Evolutionary conservation across 2,888 invertebrate species (phyloP), one percentile per base, ranked within the genome.

Genomic region (Pollenia angustigena): DNA sequence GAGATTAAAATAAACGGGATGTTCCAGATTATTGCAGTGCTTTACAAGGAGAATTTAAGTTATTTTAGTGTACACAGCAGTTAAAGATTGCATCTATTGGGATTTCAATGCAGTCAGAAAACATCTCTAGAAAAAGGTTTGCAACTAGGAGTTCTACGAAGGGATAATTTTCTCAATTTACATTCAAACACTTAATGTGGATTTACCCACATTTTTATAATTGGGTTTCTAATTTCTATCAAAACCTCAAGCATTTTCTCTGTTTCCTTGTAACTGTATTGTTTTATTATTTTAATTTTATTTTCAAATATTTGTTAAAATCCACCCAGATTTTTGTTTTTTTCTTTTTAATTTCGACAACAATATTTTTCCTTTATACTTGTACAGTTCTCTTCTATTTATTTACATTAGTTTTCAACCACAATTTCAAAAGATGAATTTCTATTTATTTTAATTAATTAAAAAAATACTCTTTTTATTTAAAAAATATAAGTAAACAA

Each of bases 371-470:
- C 8, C 7, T 40, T 42, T 16, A 1, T 42, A 7, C n/a, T 42
- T 16, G 0, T 42, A 7, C n/a, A 8, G 1, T 44, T 4, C 14
- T 52, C 3, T 76, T 44, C 40, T 64, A 18, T 50, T 44, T 76
- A 66, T 48, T 54, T 50, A 40, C 10, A 58, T 42, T 40, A 56
- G 56, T 23, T 12, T 32, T 14, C 42, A 32, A 23, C 4, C 4
- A 7, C 42, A 23, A 50, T 44, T 56, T 69, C 50, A 23, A 79
- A 69, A 60, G 42, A 40, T 11, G 23, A 79, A 56, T 40, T 68
- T 48, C 58, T 79, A n/a, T 71, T 80, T 69, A 60, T 80, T 80
- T 71, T 52, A 42, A 44, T 52, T 80, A 80, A 80, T 80, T 71
- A 80, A 32, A 46, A 54, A 78, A 54, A 23, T n/a, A 56, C 4